Conservation (phyloP, 2,797 vertebrate species). For the Protosalanx chinensis region DNA sequence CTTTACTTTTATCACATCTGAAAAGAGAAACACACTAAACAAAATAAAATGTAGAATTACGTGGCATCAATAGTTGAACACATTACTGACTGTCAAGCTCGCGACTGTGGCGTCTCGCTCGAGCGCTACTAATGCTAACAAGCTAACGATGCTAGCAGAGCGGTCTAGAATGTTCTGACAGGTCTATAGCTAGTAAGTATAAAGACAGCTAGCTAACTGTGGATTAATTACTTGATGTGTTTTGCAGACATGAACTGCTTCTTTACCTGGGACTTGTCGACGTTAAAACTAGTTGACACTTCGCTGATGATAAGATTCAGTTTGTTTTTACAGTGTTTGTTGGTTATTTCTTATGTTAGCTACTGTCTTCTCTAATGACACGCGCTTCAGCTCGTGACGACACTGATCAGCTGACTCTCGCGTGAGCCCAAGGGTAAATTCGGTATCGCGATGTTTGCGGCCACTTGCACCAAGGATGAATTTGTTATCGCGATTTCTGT, state of each 20-base stretch:
- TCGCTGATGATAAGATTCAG: not conserved
- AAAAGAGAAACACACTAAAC: not conserved
- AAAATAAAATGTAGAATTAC: not conserved
- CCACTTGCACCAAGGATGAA: not conserved
- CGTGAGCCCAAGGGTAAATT: not conserved
- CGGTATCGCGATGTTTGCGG: conserved; percentile 55
- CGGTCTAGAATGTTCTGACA: not conserved
- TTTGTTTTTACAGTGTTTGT: not conserved
- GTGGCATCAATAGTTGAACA: too few species aligned
- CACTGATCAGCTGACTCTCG: conserved; percentile 63
- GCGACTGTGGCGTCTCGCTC: not conserved
- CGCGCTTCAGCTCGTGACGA: not conserved
- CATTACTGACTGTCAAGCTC: not conserved
- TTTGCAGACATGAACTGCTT: not conserved
- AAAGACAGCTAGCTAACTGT: not conserved
- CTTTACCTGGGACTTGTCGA: not conserved
- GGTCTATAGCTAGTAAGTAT: not conserved
- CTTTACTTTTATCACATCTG: too few species aligned
- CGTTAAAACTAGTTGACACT: not conserved
- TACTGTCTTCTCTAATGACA: not conserved
- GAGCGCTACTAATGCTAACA: not conserved
- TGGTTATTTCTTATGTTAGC: not conserved
- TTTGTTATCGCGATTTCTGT: conserved; percentile 55
- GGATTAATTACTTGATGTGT: not conserved
- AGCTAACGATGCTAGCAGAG: not conserved